phyloP scores from a whole-genome alignment of 2,113 vertebrate genomes.

The Petroica traversi region DNA sequence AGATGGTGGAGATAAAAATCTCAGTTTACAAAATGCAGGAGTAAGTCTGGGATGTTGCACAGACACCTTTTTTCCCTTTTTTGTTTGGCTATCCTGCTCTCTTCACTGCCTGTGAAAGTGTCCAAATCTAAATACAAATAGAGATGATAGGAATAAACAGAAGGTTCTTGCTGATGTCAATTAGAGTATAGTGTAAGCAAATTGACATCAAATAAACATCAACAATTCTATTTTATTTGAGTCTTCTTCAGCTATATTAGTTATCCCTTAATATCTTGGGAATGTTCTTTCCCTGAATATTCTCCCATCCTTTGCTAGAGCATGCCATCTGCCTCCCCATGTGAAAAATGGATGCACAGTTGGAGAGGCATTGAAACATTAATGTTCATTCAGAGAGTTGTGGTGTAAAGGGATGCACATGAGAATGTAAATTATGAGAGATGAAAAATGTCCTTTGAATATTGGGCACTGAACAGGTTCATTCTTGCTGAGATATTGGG shows the following conservation, averaged over 20 bases:
- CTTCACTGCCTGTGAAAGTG: background rate
- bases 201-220: background rate
- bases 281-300: background rate
- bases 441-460: background rate
- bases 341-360: background rate
- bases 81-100: background rate
- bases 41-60: background rate
- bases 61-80: background rate
- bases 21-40: background rate
- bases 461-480: background rate
- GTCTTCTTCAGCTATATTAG: background rate
- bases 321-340: background rate
- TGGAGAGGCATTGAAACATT: background rate
- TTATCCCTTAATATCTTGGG: background rate
- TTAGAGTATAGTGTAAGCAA: background rate
- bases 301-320: background rate
- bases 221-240: background rate
- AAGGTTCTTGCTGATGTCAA: background rate
- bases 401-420: background rate
- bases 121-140: background rate
- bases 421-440: background rate
- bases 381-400: background rate
- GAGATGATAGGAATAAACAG: background rate
- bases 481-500: background rate
- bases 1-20: background rate